phyloP scores from a whole-genome alignment of 2,797 vertebrate genomes.

The Graptemys geographica region DNA sequence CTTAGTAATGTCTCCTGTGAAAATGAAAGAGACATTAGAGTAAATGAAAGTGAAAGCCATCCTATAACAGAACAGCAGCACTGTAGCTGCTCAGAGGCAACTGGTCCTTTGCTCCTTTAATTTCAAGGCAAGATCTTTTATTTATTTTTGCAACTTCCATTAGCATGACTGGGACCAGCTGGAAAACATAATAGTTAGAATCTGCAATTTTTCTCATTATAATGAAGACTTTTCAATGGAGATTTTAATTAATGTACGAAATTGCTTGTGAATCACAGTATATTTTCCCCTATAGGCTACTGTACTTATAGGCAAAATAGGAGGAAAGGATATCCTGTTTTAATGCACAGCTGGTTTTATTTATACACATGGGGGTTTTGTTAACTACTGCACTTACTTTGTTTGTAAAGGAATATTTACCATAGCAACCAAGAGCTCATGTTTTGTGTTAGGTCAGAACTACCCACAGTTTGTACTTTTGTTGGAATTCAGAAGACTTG shows the following conservation, averaged over 20 bases:
- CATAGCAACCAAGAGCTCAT: not conserved
- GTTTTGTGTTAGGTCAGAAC: conserved; percentile 4
- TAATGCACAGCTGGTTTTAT: not conserved
- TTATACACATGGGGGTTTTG: not conserved
- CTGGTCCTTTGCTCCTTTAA: not conserved
- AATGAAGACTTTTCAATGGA: not conserved
- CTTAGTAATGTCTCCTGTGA: not conserved
- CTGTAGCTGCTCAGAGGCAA: not conserved
- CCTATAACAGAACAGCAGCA: not conserved
- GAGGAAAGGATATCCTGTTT: not conserved
- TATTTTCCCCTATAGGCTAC: not conserved
- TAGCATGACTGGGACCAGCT: not conserved
- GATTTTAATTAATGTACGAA: not conserved
- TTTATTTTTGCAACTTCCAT: not conserved
- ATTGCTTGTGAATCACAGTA: not conserved
- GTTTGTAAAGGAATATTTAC: not conserved
- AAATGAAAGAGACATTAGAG: not conserved
- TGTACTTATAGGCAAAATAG: not conserved
- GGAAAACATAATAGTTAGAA: not conserved
- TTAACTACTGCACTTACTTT: not conserved
- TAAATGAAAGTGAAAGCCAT: not conserved
- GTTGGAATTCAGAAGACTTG: conserved; percentile 13
- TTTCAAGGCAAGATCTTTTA: not conserved
- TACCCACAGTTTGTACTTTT: not conserved
- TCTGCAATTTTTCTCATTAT: not conserved